Conservation (phyloP, 2,113 vertebrate species). For the Leuciscus idus region DNA sequence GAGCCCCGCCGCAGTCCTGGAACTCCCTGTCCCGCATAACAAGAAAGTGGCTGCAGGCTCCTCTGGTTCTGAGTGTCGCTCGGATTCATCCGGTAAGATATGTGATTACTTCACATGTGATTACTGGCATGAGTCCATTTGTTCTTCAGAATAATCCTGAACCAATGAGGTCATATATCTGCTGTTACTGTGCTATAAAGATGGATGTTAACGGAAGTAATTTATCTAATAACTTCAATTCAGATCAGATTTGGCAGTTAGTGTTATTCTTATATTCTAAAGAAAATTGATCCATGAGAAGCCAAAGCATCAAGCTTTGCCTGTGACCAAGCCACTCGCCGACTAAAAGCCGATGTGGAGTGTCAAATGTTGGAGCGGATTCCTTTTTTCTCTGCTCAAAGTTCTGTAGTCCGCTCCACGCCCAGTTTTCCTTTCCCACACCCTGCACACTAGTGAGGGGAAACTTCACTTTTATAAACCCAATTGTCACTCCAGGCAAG, state of each 20-base stretch:
- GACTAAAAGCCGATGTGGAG: background rate
- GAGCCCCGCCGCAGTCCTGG: constrained; percentile 84
- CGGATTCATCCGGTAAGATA: constrained; percentile 92
- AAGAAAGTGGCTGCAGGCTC: constrained; percentile 82
- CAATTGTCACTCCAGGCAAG: background rate
- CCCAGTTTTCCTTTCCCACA: background rate
- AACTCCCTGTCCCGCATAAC: constrained; percentile 78
- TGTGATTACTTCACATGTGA: constrained; percentile 37
- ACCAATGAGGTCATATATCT: background rate
- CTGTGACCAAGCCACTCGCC: background rate
- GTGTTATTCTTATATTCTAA: too few species aligned
- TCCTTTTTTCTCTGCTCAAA: background rate
- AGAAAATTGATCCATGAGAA: background rate
- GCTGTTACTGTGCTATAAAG: background rate
- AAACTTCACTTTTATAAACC: background rate
- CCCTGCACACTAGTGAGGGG: background rate
- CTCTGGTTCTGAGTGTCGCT: constrained; percentile 91
- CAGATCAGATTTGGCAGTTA: background rate
- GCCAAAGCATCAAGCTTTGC: background rate
- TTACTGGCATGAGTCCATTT: constrained; percentile 14
- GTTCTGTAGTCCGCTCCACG: background rate
- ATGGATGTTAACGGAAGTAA: background rate
- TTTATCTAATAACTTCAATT: background rate
- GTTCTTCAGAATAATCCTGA: background rate
- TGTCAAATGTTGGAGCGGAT: background rate